Evolutionary conservation across 2,797 vertebrate genomes (phyloP), one percentile per base, ranked within the genome.

Genomic region (Gallirallus australis): DNA sequence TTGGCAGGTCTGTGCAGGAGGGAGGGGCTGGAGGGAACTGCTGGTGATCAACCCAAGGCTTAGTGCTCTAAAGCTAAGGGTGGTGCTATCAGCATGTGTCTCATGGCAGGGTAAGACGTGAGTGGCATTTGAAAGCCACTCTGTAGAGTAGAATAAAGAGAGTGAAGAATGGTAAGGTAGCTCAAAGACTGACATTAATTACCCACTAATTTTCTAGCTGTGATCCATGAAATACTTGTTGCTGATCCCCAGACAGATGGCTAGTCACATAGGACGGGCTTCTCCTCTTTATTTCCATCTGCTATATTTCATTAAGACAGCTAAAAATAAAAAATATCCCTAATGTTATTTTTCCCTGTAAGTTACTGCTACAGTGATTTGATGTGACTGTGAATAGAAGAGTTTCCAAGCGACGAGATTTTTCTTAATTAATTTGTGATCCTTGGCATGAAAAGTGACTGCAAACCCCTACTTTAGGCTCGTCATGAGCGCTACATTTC

Each of bases 211-310:
- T 93, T 89, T 95, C 86, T 89, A 89, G 64, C 88, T 93, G 81
- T 75, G 93, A 90, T 95, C 90, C 86, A n/a, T 71, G 90, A 89
- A 91, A 75, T 71, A 93, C 87, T 90, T 94, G 79, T 92, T 94
- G 89, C 85, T 96, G 94, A 81, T 96, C 91, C 85, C 85, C 77
- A 96, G 93, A 94, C 96, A 97, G 96, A 96, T 97, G 96, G 96
- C 95, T 88, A 94, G 94, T 94, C 95, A 84, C 89, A 93, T 2
- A 93, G 94, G 77, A 91, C 0, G 13, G 91, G 89, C 87, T 96
- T 94, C 95, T 97, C 93, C 78, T 94, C 91, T 96, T 75, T 87
- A 96, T 96, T 96, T 97, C 96, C 91, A 97, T 96, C 96, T 96
- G 96, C 95, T 96, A 90, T 89, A 91, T 96, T 96, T 96, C 95